These are phyloP conservation scores for Sylvia borin DNA, from an alignment of 2,797 vertebrate species.

Conservation along the genomic window DNA sequence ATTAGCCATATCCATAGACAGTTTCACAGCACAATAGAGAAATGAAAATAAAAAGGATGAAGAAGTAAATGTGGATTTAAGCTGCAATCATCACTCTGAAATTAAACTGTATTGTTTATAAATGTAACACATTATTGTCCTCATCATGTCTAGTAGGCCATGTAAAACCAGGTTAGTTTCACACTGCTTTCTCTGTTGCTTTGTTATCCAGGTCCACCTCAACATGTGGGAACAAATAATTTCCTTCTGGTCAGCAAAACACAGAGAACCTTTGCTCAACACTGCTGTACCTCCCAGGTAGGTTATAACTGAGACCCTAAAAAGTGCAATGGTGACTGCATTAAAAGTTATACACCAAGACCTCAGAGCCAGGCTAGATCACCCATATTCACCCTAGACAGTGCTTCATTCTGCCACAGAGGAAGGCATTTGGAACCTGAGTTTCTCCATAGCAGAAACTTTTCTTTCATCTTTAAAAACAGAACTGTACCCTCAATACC, in stretches of 20 bases:
- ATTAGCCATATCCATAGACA: slow-evolving; percentile 81
- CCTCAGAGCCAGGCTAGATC: neutral
- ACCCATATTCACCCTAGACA: neutral
- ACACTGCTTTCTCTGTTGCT: slow-evolving; percentile 73
- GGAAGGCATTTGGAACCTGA: neutral
- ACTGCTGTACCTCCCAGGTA: neutral
- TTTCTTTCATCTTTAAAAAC: neutral
- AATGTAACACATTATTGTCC: slow-evolving; percentile 63
- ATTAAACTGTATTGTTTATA: slow-evolving; percentile 66
- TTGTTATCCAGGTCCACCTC: slow-evolving; percentile 21
- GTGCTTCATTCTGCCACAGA: neutral
- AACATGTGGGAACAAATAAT: slow-evolving; percentile 3
- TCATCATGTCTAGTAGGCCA: slow-evolving; percentile 77
- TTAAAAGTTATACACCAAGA: neutral
- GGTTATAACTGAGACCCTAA: neutral
- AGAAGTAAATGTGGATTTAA: slow-evolving; percentile 76
- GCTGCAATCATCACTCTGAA: slow-evolving; percentile 67
- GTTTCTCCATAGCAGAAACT: neutral
- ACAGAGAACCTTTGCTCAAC: slow-evolving; percentile 1
- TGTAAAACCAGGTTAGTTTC: slow-evolving; percentile 83
- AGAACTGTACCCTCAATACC: neutral
- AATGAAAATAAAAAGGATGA: slow-evolving; percentile 78
- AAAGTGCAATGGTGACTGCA: neutral
- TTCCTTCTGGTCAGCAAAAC: slow-evolving; percentile 25
- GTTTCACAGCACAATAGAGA: slow-evolving; percentile 81